A percentile compares a stretch with the other conserved stretches of the same genome.
Conservation (phyloP, 1,140 invertebrate genomes). For the Chrysomallon squamiferum region DNA sequence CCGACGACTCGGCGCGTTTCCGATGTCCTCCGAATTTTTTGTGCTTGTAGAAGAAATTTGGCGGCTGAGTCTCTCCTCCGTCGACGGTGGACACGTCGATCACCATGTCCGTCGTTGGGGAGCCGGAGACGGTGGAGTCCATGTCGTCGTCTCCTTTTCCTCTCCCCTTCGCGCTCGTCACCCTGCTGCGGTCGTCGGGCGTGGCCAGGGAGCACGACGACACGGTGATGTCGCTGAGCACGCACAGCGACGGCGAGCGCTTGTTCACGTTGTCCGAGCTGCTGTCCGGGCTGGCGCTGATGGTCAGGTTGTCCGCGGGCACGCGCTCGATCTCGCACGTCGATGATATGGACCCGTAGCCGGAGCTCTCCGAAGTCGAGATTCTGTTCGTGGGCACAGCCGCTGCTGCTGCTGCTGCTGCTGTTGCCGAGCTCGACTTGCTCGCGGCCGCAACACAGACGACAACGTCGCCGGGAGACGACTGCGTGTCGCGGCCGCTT, state of each 20-base stretch:
- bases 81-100: background rate
- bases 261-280: slow-evolving; percentile 33
- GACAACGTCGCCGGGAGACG: too few relatives aligned
- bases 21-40: slow-evolving; percentile 48
- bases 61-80: slow-evolving; percentile 8
- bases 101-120: background rate
- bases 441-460: too few relatives aligned
- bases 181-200: background rate
- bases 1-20: slow-evolving; percentile 19
- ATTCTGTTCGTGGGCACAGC: too few relatives aligned
- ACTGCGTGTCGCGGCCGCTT: too few relatives aligned
- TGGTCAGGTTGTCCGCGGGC: slow-evolving; percentile 40
- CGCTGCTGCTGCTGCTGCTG: too few relatives aligned
- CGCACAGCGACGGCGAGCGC: too few relatives aligned
- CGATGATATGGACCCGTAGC: background rate
- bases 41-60: slow-evolving; percentile 42
- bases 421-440: too few relatives aligned
- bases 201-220: background rate
- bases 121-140: slow-evolving; percentile 3
- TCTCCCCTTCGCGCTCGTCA: slow-evolving; percentile 5
- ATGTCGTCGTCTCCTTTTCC: background rate
- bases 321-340: slow-evolving; percentile 2
- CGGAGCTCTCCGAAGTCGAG: too few relatives aligned
- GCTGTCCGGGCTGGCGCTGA: slow-evolving; percentile 48
- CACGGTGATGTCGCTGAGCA: too few relatives aligned